Evolutionary conservation across 2,113 vertebrate genomes (phyloP), one percentile per base, ranked within the genome.

Genomic region (Sorex araneus): DNA sequence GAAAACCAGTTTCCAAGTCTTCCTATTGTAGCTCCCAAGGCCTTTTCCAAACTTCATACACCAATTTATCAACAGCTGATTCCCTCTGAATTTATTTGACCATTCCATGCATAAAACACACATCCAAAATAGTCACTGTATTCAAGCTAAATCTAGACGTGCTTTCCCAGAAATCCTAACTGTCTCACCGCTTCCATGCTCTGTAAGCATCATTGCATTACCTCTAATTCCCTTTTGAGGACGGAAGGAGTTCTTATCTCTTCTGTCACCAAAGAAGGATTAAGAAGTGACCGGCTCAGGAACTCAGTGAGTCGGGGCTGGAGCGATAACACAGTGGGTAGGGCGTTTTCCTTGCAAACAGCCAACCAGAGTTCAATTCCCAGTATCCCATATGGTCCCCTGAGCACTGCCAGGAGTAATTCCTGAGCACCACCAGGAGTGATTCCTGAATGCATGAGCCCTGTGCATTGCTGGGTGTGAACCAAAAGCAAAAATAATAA

Each of bases 11-110:
- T 74, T 1, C 6, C 19, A 34, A 32, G 15, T 57, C 50, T 76
- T 54, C 60, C 9, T 23, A 30, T 6, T 32, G 23, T 11, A 75
- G 45, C 74, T 70, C 50, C 43, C 71, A 75, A 19, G 16, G 47
- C 30, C 47, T 78, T 94, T 94, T 54, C 43, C 10, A 40, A 54
- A 94, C 27, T 34, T 85, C 63, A 45, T 8, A 12, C 12, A 2
- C 16, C 2, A 74, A 79, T 89, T 84, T 86, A 34, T 94, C 50
- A 94, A 15, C 28, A 73, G 18, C 13, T 77, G 23, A 85, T 54
- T 77, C 6, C 2, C 60, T 32, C 34, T 27, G 12, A n/a, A 16
- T 64, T 83, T 43, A 83, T 15, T 50, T 30, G 50, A 69, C 75
- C 34, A 75, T 57, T 71, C n/a, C 13, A 70, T 43, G 32, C 40